Evolutionary conservation across 2,113 vertebrate genomes (phyloP).

Genomic region (Cheirogaleus medius): DNA sequence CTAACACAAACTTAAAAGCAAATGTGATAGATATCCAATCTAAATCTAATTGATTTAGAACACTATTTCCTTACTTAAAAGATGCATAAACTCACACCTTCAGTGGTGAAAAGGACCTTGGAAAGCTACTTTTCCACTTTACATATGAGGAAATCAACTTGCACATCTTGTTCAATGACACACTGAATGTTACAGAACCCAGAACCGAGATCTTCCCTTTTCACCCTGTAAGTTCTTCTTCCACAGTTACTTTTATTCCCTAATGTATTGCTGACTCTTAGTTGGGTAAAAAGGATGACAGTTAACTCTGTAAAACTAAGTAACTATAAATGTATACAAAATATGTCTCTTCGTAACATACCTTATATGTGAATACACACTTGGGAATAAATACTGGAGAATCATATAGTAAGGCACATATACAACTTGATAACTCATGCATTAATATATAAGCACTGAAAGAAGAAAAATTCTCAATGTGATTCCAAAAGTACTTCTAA

Average conservation of each 20-base stretch:
- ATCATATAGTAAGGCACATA: neutral
- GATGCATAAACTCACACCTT: neutral
- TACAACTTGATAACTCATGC: neutral
- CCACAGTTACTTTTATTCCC: neutral
- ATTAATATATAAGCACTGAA: neutral
- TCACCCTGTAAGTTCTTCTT: neutral
- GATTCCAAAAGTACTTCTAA: neutral
- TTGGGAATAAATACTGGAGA: neutral
- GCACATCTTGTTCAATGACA: neutral
- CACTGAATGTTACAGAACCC: neutral
- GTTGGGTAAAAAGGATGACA: neutral
- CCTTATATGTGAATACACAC: neutral
- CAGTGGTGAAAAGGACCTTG: neutral
- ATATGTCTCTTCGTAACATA: neutral
- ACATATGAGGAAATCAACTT: neutral
- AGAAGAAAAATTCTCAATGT: neutral
- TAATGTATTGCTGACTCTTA: neutral
- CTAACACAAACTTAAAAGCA: neutral
- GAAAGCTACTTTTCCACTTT: neutral
- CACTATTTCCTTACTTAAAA: neutral
- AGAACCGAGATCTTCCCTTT: neutral
- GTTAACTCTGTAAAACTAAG: neutral
- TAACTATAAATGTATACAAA: neutral
- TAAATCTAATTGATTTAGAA: neutral
- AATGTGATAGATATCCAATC: neutral